phyloP scores from a whole-genome alignment of 1,140 invertebrate species.

The Diorhabda carinulata region DNA sequence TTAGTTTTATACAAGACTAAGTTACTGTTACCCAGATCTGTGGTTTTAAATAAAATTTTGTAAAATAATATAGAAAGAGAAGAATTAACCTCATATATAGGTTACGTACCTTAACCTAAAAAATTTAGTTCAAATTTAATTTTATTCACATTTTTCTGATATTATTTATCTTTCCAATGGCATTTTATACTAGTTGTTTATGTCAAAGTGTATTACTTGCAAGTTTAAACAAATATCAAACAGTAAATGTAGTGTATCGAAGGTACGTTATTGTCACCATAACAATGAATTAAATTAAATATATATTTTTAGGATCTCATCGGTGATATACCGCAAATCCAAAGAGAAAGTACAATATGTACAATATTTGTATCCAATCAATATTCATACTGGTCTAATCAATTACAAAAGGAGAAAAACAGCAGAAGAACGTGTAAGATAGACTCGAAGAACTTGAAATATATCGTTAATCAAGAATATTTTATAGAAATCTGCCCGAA shows the following conservation, averaged over 20 bases:
- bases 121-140: not conserved
- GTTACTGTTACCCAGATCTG: too few relatives aligned
- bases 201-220: too few relatives aligned
- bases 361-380: not conserved
- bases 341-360: slow-evolving; percentile 6
- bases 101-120: not conserved
- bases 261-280: not conserved
- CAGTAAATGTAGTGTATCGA: not conserved
- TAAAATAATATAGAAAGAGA: not conserved
- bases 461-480: not conserved
- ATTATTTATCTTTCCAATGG: not conserved
- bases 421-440: slow-evolving; percentile 49
- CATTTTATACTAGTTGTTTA: too few relatives aligned
- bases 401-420: slow-evolving; percentile 50
- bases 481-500: slow-evolving; percentile 51
- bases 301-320: slow-evolving; percentile 21
- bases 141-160: not conserved
- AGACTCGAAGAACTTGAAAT: not conserved
- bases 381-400: slow-evolving; percentile 33
- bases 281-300: not conserved
- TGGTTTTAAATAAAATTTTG: not conserved
- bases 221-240: too few relatives aligned
- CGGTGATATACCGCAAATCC: slow-evolving; percentile 14
- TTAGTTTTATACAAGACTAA: too few relatives aligned
- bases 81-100: not conserved